phyloP scores from a whole-genome alignment of 2,888 invertebrate genomes.

The Scaptomyza flava region DNA sequence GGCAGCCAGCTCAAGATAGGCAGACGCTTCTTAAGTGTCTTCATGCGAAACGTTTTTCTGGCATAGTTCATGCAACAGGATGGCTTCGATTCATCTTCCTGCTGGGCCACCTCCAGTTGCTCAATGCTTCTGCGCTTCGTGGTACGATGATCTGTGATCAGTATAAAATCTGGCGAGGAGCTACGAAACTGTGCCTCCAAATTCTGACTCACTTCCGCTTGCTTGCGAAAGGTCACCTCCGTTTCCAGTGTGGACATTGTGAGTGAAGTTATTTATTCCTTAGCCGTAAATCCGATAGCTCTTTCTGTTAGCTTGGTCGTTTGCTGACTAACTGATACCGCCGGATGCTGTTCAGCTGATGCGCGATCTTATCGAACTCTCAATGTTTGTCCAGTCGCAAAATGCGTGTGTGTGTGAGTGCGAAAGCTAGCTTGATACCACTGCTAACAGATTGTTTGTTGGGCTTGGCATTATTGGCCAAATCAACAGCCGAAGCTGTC shows the following conservation, averaged over 20 bases:
- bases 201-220: slow-evolving; percentile 66
- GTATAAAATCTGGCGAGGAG: slow-evolving; percentile 80
- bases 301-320: slow-evolving; percentile 15
- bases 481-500: slow-evolving; percentile 59
- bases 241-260: slow-evolving; percentile 77
- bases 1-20: slow-evolving; percentile 92
- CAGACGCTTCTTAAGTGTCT: slow-evolving; percentile 89
- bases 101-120: slow-evolving; percentile 57
- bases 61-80: slow-evolving; percentile 50
- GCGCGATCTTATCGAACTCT: slow-evolving; percentile 59
- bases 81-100: slow-evolving; percentile 23
- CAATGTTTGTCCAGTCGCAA: slow-evolving; percentile 35
- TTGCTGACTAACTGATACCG: slow-evolving; percentile 41
- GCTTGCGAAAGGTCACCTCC: slow-evolving; percentile 75
- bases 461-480: slow-evolving; percentile 30
- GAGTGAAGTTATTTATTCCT: neutral
- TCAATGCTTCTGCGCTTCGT: slow-evolving; percentile 70
- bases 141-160: slow-evolving; percentile 81
- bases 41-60: slow-evolving; percentile 87
- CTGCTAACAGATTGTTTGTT: slow-evolving; percentile 24
- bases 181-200: slow-evolving; percentile 79
- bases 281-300: slow-evolving; percentile 8
- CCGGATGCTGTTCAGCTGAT: slow-evolving; percentile 44
- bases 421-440: slow-evolving; percentile 24
- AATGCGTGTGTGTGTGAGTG: slow-evolving; percentile 39